A percentile compares a stretch with the other conserved stretches of the same genome.
Evolutionary conservation across 2,888 invertebrate genomes (phyloP).

Genomic region (Suillia variegata): DNA sequence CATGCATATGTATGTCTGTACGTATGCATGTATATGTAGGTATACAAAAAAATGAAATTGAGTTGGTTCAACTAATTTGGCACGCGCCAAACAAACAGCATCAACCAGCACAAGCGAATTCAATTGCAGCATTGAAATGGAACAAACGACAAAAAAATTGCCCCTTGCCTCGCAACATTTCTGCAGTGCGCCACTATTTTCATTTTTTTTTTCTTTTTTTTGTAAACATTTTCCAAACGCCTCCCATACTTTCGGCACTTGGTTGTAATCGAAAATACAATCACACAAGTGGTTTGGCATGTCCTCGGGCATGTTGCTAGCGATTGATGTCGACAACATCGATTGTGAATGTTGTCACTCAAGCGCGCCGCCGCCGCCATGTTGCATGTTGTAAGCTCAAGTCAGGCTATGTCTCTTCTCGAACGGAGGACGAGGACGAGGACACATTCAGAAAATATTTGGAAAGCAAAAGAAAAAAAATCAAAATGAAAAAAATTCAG

Average conservation of each 20-base stretch:
- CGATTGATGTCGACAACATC: not conserved
- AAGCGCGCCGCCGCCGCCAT: not conserved
- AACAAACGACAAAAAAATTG: not conserved
- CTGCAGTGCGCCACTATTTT: not conserved
- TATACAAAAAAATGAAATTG: too few relatives aligned
- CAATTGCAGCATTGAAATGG: conserved; percentile 36
- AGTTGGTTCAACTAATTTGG: conserved; percentile 38
- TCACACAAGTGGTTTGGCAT: conserved; percentile 48
- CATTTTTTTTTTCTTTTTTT: too few relatives aligned
- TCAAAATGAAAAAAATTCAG: too few relatives aligned
- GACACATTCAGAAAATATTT: not conserved
- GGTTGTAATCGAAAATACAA: conserved; percentile 44
- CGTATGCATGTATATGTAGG: too few relatives aligned
- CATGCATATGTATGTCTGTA: too few relatives aligned
- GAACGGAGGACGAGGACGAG: not conserved
- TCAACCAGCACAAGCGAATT: conserved; percentile 36
- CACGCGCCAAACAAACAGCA: conserved; percentile 43
- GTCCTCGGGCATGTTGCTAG: conserved; percentile 9
- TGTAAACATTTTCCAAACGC: not conserved
- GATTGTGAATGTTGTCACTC: not conserved
- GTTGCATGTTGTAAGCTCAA: not conserved
- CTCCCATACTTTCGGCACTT: too few relatives aligned
- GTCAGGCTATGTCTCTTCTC: not conserved
- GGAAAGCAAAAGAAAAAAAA: conserved; percentile 16
- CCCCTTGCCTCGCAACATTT: not conserved